A percentile compares a stretch with the other conserved stretches of the same genome.
phyloP scores from a whole-genome alignment of 2,797 vertebrate species.

The Chaunax sp. region DNA sequence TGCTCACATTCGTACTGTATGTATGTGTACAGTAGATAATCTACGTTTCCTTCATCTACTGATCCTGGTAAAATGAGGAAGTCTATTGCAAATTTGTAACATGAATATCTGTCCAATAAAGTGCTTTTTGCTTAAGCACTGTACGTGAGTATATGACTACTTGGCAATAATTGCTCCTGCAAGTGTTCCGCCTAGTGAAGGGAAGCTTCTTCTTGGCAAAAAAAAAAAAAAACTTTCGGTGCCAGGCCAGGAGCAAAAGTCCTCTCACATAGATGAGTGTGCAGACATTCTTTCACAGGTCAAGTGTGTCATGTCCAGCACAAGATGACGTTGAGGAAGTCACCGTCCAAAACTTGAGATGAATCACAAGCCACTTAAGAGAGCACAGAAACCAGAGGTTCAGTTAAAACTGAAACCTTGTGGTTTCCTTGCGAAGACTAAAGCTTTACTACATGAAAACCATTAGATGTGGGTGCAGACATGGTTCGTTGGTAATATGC shows the following conservation, averaged over 20 bases:
- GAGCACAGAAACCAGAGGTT: slow-evolving; percentile 6
- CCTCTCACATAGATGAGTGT: slow-evolving; percentile 11
- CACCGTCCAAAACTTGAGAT: slow-evolving; percentile 7
- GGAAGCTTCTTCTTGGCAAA: slow-evolving; percentile 29
- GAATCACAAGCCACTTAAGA: slow-evolving; percentile 12
- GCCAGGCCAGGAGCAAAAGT: slow-evolving; percentile 28
- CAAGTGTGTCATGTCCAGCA: slow-evolving; percentile 24
- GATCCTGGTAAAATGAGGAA: slow-evolving; percentile 37
- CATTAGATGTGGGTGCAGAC: slow-evolving; percentile 16
- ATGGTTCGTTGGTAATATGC: slow-evolving; percentile 37
- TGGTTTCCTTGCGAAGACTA: slow-evolving; percentile 33
- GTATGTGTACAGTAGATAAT: slow-evolving; percentile 23
- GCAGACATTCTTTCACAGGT: slow-evolving; percentile 33
- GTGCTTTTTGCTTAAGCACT: slow-evolving; percentile 15
- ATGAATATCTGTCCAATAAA: slow-evolving; percentile 22
- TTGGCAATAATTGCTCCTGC: slow-evolving; percentile 58
- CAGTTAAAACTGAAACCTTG: slow-evolving; percentile 5
- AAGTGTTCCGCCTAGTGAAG: slow-evolving; percentile 10
- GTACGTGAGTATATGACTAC: slow-evolving; percentile 46
- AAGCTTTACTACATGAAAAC: slow-evolving; percentile 36
- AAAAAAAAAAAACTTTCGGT: slow-evolving; percentile 23
- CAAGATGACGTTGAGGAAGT: slow-evolving; percentile 11
- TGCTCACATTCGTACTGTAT: slow-evolving; percentile 6
- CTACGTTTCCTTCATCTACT: slow-evolving; percentile 24
- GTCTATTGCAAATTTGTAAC: slow-evolving; percentile 24